A percentile compares a stretch with the other conserved stretches of the same genome.
Conservation (phyloP, 2,888 invertebrate genomes). For the Eurois occulta region DNA sequence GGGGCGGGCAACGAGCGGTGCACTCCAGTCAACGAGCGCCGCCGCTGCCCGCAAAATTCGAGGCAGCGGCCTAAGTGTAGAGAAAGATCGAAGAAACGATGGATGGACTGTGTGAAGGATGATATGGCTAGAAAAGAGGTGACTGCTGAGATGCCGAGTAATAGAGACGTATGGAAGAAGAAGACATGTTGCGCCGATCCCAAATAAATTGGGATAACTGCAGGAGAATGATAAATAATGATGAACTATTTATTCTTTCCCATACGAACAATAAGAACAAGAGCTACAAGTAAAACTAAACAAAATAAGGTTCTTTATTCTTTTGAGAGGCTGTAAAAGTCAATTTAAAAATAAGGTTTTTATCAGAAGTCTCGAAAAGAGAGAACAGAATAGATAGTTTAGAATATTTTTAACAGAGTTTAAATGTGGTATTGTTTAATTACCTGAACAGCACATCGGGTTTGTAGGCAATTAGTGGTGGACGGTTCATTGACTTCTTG, state of each 20-base stretch:
- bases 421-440: slow-evolving; percentile 16
- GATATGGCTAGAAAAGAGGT: too few relatives aligned
- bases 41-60: too few relatives aligned
- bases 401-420: background rate
- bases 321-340: background rate
- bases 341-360: background rate
- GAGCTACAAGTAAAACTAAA: background rate
- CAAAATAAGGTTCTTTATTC: background rate
- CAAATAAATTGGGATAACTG: too few relatives aligned
- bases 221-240: too few relatives aligned
- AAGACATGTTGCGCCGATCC: too few relatives aligned
- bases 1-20: too few relatives aligned
- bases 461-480: slow-evolving; percentile 97
- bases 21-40: too few relatives aligned
- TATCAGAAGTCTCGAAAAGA: background rate
- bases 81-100: too few relatives aligned
- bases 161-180: too few relatives aligned
- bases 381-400: background rate
- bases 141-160: too few relatives aligned
- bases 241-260: background rate
- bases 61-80: too few relatives aligned
- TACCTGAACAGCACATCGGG: slow-evolving; percentile 94
- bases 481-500: slow-evolving; percentile 99
- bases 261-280: background rate
- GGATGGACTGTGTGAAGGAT: too few relatives aligned